Base-by-base conservation (phyloP, 2,797 vertebrate genomes). In the Anisognathus igniventris region DNA sequence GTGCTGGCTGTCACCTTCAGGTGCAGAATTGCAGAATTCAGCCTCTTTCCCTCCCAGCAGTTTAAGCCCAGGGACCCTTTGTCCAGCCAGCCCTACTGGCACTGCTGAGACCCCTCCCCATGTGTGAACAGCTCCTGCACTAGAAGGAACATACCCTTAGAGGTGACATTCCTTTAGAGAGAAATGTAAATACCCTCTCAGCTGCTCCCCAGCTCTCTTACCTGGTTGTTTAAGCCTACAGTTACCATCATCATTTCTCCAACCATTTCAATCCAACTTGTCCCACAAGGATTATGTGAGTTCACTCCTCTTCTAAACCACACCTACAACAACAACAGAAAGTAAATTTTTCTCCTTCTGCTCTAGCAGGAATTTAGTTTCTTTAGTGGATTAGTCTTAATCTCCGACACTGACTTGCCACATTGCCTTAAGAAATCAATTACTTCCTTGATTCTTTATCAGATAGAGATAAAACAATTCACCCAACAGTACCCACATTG, bases 231-330 rank as follows among this genome's bases (percentile, higher is more conserved):
- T 72, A 99, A 98, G 78, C 99, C 99, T 23, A 99, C 98, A 15
- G 98, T 98, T 93, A 99, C 97, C 99, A 99, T 99, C 78, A 98
- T 97, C 99, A 99, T 99, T 92, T 99, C 99, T 72, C 99, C 99
- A 44, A 99, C 98, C 99, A 99, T 99, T 97, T 98, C 98, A 72
- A 99, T 99, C 99, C 99, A 99, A 90, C 99, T 98, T 19, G 99
- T 99, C 75, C 99, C 99, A 86, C 98, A 98, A 17, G 99, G 99
- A 76, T 99, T 99, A 96, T 99, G 99, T 3, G 99, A 99, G 93
- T 98, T 99, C 81, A 99, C 98, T 1, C 99, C 99, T 66, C 99
- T 98, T 95, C 99, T 98, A 97, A 99, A 99, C 99, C 99, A 99
- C 54, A 99, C 98, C 99, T 99, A 92, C 39, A 44, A 82, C 24